These are phyloP conservation scores for Chloroceryle inda DNA, from an alignment of 2,797 vertebrate species.

Conservation along the genomic window DNA sequence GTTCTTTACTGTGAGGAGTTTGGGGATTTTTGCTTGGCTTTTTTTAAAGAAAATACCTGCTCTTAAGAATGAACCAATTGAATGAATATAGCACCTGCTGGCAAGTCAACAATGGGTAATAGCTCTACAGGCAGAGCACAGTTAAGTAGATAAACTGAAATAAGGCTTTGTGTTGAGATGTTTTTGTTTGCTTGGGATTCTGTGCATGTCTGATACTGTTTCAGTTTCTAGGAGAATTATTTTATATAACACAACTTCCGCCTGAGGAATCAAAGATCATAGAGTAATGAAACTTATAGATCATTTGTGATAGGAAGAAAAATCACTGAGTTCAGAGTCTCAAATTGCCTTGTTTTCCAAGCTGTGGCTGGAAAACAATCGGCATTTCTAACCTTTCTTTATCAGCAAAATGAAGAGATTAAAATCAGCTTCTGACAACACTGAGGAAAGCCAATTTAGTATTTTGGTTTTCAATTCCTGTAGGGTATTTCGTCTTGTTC, in stretches of 20 bases:
- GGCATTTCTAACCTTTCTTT: slow-evolving; percentile 53
- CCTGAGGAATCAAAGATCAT: slow-evolving; percentile 79
- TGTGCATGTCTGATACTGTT: slow-evolving; percentile 61
- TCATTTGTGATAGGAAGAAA: slow-evolving; percentile 83
- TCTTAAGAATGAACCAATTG: background rate
- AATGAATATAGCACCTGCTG: background rate
- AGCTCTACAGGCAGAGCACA: background rate
- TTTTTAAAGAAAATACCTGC: background rate
- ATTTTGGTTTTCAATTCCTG: background rate
- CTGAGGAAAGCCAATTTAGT: slow-evolving; percentile 54
- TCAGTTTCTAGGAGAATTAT: slow-evolving; percentile 64
- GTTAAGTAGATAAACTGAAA: slow-evolving; percentile 29
- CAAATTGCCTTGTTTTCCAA: slow-evolving; percentile 72
- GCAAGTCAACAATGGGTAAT: background rate
- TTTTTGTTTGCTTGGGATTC: slow-evolving; percentile 11
- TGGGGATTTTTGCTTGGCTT: background rate
- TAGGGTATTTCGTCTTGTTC: background rate
- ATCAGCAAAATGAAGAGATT: slow-evolving; percentile 72
- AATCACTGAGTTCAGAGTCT: slow-evolving; percentile 73
- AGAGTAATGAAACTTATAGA: slow-evolving; percentile 84
- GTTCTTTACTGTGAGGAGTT: background rate
- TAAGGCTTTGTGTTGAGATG: background rate
- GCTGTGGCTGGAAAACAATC: slow-evolving; percentile 45
- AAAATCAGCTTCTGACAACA: slow-evolving; percentile 67
- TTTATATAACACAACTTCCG: slow-evolving; percentile 66